Percentiles rank a stretch among this genome's conserved stretches.
These are phyloP conservation scores for Numida meleagris DNA, from an alignment of 2,113 vertebrate species.

Conservation along the genomic window DNA sequence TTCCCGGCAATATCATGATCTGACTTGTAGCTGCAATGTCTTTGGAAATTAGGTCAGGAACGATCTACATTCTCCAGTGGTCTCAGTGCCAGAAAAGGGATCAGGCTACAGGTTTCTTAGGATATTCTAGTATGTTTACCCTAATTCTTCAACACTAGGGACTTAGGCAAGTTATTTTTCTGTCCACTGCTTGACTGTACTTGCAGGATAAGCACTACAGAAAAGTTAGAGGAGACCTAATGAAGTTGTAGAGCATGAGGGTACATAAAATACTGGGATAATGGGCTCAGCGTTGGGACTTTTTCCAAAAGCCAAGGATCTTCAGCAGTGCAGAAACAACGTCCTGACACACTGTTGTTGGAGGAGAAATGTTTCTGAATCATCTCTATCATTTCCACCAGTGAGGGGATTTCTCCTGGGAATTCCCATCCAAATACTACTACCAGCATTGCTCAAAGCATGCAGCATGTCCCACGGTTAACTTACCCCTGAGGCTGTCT, in stretches of 20 bases:
- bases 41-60: not conserved
- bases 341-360: not conserved
- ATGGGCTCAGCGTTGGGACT: not conserved
- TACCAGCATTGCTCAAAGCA: not conserved
- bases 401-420: constrained; percentile 14
- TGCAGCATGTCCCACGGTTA: not conserved
- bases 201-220: not conserved
- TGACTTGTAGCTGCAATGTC: not conserved
- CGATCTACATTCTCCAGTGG: not conserved
- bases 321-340: not conserved
- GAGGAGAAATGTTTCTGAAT: constrained; percentile 29
- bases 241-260: not conserved
- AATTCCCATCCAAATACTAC: constrained; percentile 37
- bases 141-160: not conserved
- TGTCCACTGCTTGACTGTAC: not conserved
- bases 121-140: constrained; percentile 7
- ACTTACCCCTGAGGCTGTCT: not conserved
- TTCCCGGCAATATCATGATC: constrained; percentile 29
- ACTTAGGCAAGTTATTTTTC: not conserved
- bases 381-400: constrained; percentile 10
- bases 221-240: not conserved
- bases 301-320: not conserved
- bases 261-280: not conserved
- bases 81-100: constrained; percentile 19
- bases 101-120: constrained; percentile 33